Evolutionary conservation across 1,140 invertebrate species (phyloP).

Genomic region (Meloidogyne exigua): DNA sequence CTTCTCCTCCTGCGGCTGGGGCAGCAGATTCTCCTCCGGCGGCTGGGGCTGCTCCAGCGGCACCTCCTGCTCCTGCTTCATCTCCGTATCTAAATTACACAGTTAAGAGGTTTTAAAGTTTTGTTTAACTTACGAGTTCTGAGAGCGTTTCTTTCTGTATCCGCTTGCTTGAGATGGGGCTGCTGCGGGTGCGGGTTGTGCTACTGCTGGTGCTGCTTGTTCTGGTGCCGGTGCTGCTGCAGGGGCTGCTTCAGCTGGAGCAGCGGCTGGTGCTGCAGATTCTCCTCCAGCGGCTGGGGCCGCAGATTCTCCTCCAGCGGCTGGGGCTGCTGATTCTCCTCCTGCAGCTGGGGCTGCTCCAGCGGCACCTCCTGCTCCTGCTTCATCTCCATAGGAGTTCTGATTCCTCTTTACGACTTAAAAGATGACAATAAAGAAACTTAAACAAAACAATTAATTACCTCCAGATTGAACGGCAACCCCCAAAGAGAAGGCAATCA

Average conservation of each 20-base stretch:
- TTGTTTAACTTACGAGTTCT: not conserved
- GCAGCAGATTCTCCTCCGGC: not conserved
- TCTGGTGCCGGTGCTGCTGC: no score
- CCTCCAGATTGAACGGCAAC: not conserved
- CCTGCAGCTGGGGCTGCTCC: slow-evolving; percentile 10
- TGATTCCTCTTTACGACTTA: slow-evolving; percentile 16
- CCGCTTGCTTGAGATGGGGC: not conserved
- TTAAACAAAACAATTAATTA: not conserved
- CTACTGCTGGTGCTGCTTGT: no score
- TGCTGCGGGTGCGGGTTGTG: no score
- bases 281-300: not conserved
- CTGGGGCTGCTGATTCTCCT: slow-evolving; percentile 10
- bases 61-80: not conserved
- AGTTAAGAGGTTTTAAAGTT: no score
- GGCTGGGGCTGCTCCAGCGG: slow-evolving; percentile 10
- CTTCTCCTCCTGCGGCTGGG: not conserved
- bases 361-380: slow-evolving; percentile 6
- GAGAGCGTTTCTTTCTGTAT: slow-evolving; percentile 10
- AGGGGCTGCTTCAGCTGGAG: no score
- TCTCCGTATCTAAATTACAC: no score
- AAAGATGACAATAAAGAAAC: not conserved
- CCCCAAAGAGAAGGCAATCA: not conserved
- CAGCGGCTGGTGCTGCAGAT: no score
- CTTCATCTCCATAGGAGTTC: slow-evolving; percentile 21
- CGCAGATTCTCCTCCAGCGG: not conserved